Evolutionary conservation across 2,888 invertebrate species (phyloP).

Genomic region (Crioceris asparagi): DNA sequence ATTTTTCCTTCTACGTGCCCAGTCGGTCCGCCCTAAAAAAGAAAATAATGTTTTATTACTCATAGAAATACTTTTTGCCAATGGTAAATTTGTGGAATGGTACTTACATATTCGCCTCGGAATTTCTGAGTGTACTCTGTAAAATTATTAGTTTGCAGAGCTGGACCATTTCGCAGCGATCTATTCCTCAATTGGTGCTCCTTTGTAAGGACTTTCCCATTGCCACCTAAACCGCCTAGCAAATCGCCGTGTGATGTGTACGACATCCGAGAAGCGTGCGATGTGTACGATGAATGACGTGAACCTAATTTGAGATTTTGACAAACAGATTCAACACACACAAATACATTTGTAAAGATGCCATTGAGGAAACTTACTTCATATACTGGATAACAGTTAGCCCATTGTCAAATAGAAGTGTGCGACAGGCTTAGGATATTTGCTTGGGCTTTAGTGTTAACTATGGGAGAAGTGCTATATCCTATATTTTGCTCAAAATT

Average conservation of each 20-base stretch:
- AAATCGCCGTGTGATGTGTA: conserved; percentile 92
- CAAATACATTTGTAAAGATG: too few relatives aligned
- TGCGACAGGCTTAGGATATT: too few relatives aligned
- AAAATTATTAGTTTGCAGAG: conserved; percentile 40
- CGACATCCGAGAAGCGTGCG: conserved; percentile 85
- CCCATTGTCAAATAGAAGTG: too few relatives aligned
- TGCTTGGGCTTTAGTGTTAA: too few relatives aligned
- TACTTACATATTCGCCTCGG: conserved; percentile 60
- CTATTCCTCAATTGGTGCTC: conserved; percentile 72
- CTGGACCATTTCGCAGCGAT: conserved; percentile 55
- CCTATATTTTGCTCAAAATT: too few relatives aligned
- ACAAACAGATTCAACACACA: too few relatives aligned
- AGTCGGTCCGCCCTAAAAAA: conserved; percentile 61
- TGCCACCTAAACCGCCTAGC: conserved; percentile 55
- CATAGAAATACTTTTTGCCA: neutral
- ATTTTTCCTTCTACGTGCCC: conserved; percentile 74
- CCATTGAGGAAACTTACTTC: too few relatives aligned
- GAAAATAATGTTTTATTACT: neutral
- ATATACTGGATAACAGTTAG: too few relatives aligned
- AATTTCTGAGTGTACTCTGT: conserved; percentile 53
- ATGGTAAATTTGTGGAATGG: neutral
- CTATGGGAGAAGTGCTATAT: too few relatives aligned
- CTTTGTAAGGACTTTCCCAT: conserved; percentile 63
- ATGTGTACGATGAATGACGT: conserved; percentile 90
- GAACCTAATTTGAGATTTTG: too few relatives aligned